Percentiles rank a stretch among this genome's conserved stretches.
Evolutionary conservation across 2,888 invertebrate genomes (phyloP).

Genomic region (Dyspetes luteomarginatus): DNA sequence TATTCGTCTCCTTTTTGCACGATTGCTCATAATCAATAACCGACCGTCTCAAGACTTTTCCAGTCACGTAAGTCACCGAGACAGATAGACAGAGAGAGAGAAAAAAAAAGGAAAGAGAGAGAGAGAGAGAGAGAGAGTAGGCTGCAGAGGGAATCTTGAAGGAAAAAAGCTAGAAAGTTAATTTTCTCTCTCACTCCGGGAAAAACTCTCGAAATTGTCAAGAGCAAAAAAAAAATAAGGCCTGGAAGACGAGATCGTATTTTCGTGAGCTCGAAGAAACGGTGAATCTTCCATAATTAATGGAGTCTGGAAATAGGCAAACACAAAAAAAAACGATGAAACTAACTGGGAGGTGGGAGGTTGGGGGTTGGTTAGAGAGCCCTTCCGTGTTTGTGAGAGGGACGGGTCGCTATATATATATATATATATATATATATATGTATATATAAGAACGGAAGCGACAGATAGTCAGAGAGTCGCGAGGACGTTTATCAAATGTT

Average conservation of each 20-base stretch:
- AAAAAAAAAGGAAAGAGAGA: slow-evolving; percentile 12
- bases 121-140: slow-evolving; percentile 22
- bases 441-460: not conserved
- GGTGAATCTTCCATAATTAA: slow-evolving; percentile 47
- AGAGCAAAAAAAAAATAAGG: slow-evolving; percentile 8
- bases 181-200: slow-evolving; percentile 25
- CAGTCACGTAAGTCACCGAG: slow-evolving; percentile 56
- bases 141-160: too few species aligned
- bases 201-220: slow-evolving; percentile 18
- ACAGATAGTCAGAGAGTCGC: too few species aligned
- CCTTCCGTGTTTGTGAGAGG: not conserved
- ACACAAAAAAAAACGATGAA: slow-evolving; percentile 7
- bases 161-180: too few species aligned
- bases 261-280: slow-evolving; percentile 7
- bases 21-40: slow-evolving; percentile 65
- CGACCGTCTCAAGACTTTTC: slow-evolving; percentile 52
- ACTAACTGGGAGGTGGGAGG: not conserved
- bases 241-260: slow-evolving; percentile 2
- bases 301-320: slow-evolving; percentile 26
- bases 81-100: too few species aligned
- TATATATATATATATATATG: not conserved
- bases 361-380: too few species aligned
- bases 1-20: slow-evolving; percentile 36
- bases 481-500: slow-evolving; percentile 63
- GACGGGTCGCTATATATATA: not conserved